Percentiles rank a stretch among this genome's conserved stretches.
phyloP scores from a whole-genome alignment of 2,888 invertebrate species.

The Dinocampus coccinellae region DNA sequence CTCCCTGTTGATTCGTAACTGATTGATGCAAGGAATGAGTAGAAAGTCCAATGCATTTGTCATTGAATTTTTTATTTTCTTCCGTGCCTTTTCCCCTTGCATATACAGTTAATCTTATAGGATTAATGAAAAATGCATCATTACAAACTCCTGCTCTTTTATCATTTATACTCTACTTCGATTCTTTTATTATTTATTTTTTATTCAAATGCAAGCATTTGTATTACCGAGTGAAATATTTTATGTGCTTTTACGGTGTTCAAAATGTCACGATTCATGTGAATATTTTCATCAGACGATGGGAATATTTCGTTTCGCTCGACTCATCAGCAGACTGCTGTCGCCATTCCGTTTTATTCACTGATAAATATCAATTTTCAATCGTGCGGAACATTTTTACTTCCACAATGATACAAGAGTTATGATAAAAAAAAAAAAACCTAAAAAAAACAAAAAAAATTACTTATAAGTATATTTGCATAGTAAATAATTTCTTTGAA shows the following conservation, averaged over 20 bases:
- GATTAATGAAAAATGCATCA: neutral
- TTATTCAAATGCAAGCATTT: neutral
- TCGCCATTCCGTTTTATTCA: conserved; percentile 47
- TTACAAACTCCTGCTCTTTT: neutral
- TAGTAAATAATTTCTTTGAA: too few species aligned
- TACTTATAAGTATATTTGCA: too few species aligned
- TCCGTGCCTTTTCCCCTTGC: neutral
- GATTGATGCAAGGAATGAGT: conserved; percentile 23
- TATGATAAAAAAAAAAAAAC: too few species aligned
- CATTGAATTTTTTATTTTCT: conserved; percentile 23
- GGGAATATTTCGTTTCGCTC: conserved; percentile 34
- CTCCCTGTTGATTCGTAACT: conserved; percentile 15
- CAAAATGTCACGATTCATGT: conserved; percentile 9
- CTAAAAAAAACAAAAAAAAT: too few species aligned
- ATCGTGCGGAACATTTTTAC: conserved; percentile 49
- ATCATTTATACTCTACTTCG: neutral
- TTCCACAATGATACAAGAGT: too few species aligned
- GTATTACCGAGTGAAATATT: neutral
- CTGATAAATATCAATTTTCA: conserved; percentile 46
- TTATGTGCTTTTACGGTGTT: neutral
- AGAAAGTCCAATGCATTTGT: conserved; percentile 24
- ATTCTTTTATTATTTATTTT: neutral
- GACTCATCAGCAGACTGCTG: conserved; percentile 40
- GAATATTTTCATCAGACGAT: neutral
- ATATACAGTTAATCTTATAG: too few species aligned